phyloP scores from a whole-genome alignment of 1,140 invertebrate species.

The Chlorops oryzae region DNA sequence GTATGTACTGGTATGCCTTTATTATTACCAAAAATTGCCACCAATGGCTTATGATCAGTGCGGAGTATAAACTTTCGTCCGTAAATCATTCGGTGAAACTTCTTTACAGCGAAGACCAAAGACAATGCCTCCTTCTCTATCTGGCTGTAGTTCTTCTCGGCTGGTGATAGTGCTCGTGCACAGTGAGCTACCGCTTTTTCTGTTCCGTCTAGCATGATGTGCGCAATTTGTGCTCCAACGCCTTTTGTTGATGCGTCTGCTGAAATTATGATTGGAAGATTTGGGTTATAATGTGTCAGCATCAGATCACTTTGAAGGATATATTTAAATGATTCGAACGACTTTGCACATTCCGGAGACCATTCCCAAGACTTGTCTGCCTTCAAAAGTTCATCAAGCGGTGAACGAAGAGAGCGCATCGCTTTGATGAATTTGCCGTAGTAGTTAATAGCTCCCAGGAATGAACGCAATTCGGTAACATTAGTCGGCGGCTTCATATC shows the following conservation, averaged over 20 bases:
- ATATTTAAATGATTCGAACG: slow-evolving; percentile 13
- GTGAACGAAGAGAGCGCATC: neutral
- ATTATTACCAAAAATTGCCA: slow-evolving; percentile 33
- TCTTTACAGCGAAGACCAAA: slow-evolving; percentile 42
- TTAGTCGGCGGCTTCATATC: slow-evolving; percentile 35
- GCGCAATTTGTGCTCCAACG: slow-evolving; percentile 26
- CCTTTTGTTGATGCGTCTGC: slow-evolving; percentile 26
- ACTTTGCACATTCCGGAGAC: slow-evolving; percentile 11
- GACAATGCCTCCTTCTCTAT: slow-evolving; percentile 49
- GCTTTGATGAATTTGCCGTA: slow-evolving; percentile 40
- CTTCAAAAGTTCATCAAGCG: slow-evolving; percentile 9
- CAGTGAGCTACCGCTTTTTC: slow-evolving; percentile 35
- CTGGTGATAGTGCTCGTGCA: slow-evolving; percentile 37
- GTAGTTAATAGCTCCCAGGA: slow-evolving; percentile 46
- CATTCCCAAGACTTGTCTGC: slow-evolving; percentile 8
- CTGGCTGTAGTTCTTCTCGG: slow-evolving; percentile 47
- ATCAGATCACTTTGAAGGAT: slow-evolving; percentile 13
- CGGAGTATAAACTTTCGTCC: slow-evolving; percentile 39
- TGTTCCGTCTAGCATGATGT: slow-evolving; percentile 23
- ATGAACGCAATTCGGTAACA: slow-evolving; percentile 31
- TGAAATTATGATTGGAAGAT: slow-evolving; percentile 17
- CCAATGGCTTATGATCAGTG: slow-evolving; percentile 49
- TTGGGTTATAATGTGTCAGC: slow-evolving; percentile 21
- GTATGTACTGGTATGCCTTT: slow-evolving; percentile 24
- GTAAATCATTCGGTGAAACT: slow-evolving; percentile 38